Percentiles rank a stretch among this genome's conserved stretches.
phyloP scores from a whole-genome alignment of 92 coral and sea anemone genomes.

The Porites rus region DNA sequence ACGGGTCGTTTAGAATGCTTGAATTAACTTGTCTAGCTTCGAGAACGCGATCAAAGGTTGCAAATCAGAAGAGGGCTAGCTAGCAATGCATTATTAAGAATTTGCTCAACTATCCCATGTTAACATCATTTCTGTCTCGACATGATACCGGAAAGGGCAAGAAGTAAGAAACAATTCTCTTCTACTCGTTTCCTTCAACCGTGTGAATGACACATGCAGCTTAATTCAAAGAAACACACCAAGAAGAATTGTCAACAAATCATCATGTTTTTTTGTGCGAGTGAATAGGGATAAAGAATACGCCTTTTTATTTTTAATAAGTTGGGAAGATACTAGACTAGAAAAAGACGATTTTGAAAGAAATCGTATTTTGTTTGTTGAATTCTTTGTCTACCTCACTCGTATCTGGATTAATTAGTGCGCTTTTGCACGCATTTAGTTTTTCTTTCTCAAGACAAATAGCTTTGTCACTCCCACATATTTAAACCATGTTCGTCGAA shows the following conservation, averaged over 20 bases:
- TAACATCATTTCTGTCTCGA: conserved; percentile 19
- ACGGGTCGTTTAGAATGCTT: conserved; percentile 33
- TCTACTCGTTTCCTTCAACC: background rate
- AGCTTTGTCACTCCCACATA: background rate
- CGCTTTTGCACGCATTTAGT: background rate
- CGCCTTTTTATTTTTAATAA: conserved; percentile 19
- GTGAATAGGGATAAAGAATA: conserved; percentile 33
- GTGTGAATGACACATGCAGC: conserved; percentile 24
- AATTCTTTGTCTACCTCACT: background rate
- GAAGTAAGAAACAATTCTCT: conserved; percentile 20
- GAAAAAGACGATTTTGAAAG: background rate
- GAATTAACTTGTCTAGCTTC: conserved; percentile 24
- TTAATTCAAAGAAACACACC: conserved; percentile 11
- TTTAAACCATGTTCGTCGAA: background rate
- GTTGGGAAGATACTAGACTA: conserved; percentile 17
- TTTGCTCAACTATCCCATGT: conserved; percentile 3
- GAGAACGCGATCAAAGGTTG: background rate
- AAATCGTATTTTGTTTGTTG: conserved; percentile 6
- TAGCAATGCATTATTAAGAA: conserved; percentile 5
- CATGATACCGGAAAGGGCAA: conserved; percentile 48
- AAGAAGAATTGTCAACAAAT: conserved; percentile 34
- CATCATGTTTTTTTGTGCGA: conserved; percentile 13
- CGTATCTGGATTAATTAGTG: background rate
- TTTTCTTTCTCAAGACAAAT: conserved; percentile 1
- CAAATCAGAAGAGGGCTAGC: background rate